Evolutionary conservation across 2,113 vertebrate genomes (phyloP), one percentile per base, ranked within the genome.

Genomic region (Mobula birostris): DNA sequence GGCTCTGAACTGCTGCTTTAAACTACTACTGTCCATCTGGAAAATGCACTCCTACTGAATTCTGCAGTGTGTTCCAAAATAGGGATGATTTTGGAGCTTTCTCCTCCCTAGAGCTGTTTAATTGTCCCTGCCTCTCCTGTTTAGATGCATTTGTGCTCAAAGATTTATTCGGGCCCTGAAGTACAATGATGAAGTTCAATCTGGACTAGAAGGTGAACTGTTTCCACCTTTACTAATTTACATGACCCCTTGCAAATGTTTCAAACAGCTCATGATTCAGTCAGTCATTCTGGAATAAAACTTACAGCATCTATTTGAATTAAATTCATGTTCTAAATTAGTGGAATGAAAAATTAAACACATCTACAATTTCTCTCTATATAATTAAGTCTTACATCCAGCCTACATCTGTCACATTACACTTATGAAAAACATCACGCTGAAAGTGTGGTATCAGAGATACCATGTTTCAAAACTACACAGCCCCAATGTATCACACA

Each of bases 361-460:
- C 36, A 17, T 82, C 14, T 48, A 40, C 79, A 79, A 36, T 79
- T 1, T 36, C 77, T 36, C 29, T 32, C 29, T n/a, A 78, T 77
- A n/a, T n/a, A 74, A 79, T 79, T 79, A 79, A 79, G 78, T 79
- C n/a, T 79, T 79, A 8, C n/a, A 80, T 80, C 78, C 36, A 80
- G 32, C 32, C 2, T 40, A 80, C 32, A 80, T 80, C 78, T 40
- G 77, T 80, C 14, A 32, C 78, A 19, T 80, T 80, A 17, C 78
- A 36, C 32, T 80, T 80, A 15, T 80, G 32, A 80, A 80, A 80
- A 32, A 29, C 32, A 80, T 40, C 78, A 80, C 15, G 78, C 78
- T 80, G 32, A 80, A 80, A 40, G 32, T 80, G 3, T 40, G 32
- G 32, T 80, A 3, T 80, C 78, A 36, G 32, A 36, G 78, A 15